Base-by-base conservation (phyloP, 2,113 vertebrate species). In the Hippocampus barbouri region DNA sequence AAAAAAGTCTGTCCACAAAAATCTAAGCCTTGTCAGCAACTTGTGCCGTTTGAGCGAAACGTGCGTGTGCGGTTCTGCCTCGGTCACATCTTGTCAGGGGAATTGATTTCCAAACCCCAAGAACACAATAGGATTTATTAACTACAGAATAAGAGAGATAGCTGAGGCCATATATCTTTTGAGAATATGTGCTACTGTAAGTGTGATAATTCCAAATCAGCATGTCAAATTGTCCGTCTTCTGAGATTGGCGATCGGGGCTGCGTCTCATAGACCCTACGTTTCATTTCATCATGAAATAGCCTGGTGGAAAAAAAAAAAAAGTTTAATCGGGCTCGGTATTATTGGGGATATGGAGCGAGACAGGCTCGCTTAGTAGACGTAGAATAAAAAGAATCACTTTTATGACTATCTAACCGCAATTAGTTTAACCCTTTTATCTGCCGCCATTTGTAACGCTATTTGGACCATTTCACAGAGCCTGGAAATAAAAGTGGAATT, bases 361-460 rank as follows among this genome's bases (percentile, higher is more conserved):
- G 88, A 86, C 81, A 60, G 80, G 53, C 82, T 81, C 86, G 83
- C 85, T 82, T 84, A 80, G 86, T 77, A 80, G 87, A 89, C 81
- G 69, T 70, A 82, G 89, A 90, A 89, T 90, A 81, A 91, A 92
- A 89, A 84, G 87, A 91, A 91, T 89, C 84, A 84, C 86, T 89
- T 90, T 89, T 90, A 90, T 87, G 90, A 83, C 86, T 88, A 92
- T 91, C 87, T 91, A 88, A 90, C 84, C 86, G 87, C 86, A 92
- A 90, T 92, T 92, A 92, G 88, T 91, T 90, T 84, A 92, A 91
- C 89, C 88, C 89, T 91, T 91, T 91, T 92, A 91, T 93, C 91
- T 90, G 86, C 83, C 75, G 71, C 88, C 89, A 91, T 92, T 92
- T 91, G 91, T 87, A 89, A 90, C 89, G 90, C 91, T 90, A 90